A percentile compares a stretch with the other conserved stretches of the same genome.
Conservation (phyloP, 1,140 invertebrate genomes). For the Drosophila mauritiana region DNA sequence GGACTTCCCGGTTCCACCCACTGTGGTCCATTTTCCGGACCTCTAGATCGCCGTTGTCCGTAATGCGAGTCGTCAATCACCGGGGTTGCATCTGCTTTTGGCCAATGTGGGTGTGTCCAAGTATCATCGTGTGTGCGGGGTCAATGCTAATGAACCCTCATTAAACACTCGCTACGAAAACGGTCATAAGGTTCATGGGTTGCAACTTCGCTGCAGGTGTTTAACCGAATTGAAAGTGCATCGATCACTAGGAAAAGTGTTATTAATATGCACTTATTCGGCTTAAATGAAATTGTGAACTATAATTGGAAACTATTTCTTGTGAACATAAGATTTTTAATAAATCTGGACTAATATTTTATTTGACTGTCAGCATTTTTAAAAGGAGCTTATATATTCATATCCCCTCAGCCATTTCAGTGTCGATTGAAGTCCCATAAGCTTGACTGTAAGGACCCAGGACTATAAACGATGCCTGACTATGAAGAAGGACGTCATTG, state of each 20-base stretch:
- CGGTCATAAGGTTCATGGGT: constrained; percentile 39
- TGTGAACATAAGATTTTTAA: background rate
- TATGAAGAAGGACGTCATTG: constrained; percentile 41
- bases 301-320: too few species aligned
- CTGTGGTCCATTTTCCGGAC: background rate
- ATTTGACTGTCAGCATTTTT: background rate
- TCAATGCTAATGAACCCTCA: constrained; percentile 71
- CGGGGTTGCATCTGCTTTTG: constrained; percentile 85
- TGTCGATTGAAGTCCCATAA: constrained; percentile 39
- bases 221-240: constrained; percentile 14
- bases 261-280: background rate
- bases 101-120: constrained; percentile 8
- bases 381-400: background rate
- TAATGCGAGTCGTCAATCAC: constrained; percentile 84
- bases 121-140: constrained; percentile 15
- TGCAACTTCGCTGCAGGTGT: constrained; percentile 11
- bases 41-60: constrained; percentile 11
- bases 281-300: too few species aligned
- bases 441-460: constrained; percentile 14
- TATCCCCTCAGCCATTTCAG: background rate
- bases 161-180: constrained; percentile 64
- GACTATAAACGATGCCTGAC: constrained; percentile 34
- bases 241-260: background rate
- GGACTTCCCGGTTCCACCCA: background rate
- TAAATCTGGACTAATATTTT: background rate